phyloP scores from a whole-genome alignment of 2,113 vertebrate genomes.

The Syngnathoides biaculeatus region DNA sequence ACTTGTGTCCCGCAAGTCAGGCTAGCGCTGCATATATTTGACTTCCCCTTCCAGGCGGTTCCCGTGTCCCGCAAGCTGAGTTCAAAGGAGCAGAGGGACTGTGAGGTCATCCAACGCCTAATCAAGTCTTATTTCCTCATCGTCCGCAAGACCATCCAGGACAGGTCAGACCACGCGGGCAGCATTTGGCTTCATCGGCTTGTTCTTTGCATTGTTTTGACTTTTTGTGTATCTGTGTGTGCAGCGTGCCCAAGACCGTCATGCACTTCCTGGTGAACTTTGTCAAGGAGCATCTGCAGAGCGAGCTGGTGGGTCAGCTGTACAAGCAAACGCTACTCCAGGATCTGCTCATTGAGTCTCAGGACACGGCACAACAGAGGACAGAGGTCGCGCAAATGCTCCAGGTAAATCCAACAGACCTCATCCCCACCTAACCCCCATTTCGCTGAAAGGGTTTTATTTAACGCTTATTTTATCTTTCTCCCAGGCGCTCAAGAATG shows the following conservation, averaged over 20 bases:
- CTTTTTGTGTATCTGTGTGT: conserved; percentile 23
- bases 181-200: neutral
- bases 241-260: conserved; percentile 81
- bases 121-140: conserved; percentile 83
- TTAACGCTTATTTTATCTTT: conserved; percentile 3
- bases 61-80: conserved; percentile 72
- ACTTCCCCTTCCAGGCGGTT: conserved; percentile 61
- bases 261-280: conserved; percentile 84
- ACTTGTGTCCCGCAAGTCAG: neutral
- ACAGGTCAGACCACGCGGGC: conserved; percentile 67
- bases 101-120: conserved; percentile 80
- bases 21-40: neutral
- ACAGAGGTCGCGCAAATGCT: conserved; percentile 79
- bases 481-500: conserved; percentile 75
- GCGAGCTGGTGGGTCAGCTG: conserved; percentile 80
- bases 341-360: conserved; percentile 78
- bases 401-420: conserved; percentile 63
- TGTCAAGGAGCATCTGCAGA: conserved; percentile 82
- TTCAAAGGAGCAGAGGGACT: conserved; percentile 76
- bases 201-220: neutral
- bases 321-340: conserved; percentile 76
- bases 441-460: conserved; percentile 7
- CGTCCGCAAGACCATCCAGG: conserved; percentile 82
- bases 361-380: conserved; percentile 79
- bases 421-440: no score